These are phyloP conservation scores for Xiphorhynchus elegans DNA, from an alignment of 2,113 vertebrate genomes.

Conservation along the genomic window DNA sequence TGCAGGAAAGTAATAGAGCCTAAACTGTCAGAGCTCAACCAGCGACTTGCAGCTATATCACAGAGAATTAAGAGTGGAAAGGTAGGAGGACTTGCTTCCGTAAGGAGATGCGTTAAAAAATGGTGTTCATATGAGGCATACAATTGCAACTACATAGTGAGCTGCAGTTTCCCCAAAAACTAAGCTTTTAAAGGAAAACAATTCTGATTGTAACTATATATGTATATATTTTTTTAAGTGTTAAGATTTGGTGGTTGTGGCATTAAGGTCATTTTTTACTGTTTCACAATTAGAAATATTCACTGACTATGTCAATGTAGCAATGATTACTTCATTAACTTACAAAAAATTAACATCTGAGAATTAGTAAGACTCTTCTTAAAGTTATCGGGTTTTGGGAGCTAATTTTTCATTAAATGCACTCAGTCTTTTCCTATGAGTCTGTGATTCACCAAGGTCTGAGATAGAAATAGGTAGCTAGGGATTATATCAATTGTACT, in stretches of 20 bases:
- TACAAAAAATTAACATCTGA: neutral
- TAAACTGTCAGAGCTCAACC: constrained; percentile 87
- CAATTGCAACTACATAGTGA: neutral
- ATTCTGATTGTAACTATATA: neutral
- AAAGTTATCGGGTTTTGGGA: neutral
- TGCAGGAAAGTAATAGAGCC: constrained; percentile 90
- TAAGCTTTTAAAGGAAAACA: constrained; percentile 16
- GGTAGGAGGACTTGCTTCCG: constrained; percentile 81
- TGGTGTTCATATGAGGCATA: constrained; percentile 8
- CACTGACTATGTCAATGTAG: neutral
- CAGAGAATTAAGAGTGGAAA: constrained; percentile 87
- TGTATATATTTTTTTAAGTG: neutral
- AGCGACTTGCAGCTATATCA: constrained; percentile 82
- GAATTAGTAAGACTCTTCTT: neutral
- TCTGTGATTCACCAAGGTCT: neutral
- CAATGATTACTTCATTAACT: neutral
- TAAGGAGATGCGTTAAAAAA: constrained; percentile 46
- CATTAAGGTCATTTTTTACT: neutral
- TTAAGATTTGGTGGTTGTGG: rapidly evolving
- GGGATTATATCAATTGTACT: neutral
- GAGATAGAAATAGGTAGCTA: too few species aligned
- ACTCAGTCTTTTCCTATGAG: neutral
- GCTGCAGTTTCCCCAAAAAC: neutral
- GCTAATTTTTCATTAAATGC: neutral
- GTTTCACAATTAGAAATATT: neutral